Base-by-base conservation (phyloP, 2,888 invertebrate genomes). In the Trimorus sp. region DNA sequence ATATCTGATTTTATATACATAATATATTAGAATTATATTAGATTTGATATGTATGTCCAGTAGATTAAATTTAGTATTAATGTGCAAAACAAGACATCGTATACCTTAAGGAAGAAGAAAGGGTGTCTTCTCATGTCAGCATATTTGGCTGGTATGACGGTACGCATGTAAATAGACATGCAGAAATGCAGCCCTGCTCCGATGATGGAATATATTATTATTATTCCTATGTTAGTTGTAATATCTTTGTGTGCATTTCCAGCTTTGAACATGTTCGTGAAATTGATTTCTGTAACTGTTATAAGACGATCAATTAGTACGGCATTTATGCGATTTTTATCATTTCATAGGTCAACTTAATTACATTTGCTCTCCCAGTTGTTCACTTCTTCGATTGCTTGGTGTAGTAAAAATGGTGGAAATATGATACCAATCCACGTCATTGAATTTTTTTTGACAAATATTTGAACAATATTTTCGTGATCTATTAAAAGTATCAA, bases 111-210 rank as follows among this genome's bases (percentile, higher is more conserved):
- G 76, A 89, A 91, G 89, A 97, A 98, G 88, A 97, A 95, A 95
- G 97, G 98, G 37, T 95, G 95, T 81, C 94, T 94, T 0, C 96
- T 95, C 0, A 98, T 95, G 4, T 98, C n/a, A n/a, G n/a, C 98
- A 90, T 94, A 97, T 12, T 96, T 95, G 9, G 98, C 98, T 0
- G 98, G 98, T 82, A 95, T 93, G 9, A 98, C 94, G 84, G 96
- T 96, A 91, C 98, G 98, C 37, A 98, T 92, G 89, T 98, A 98
- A 84, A 98, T 92, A 0, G 98, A 95, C 48, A 98, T 90, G 2
- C 95, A 75, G 89, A 96, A 93, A 88, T 97, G 97, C 0, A 97
- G 62, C 0, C 95, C 68, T 8, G 94, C 92, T 88, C 96, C 96
- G 0, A 96, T 82, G n/a, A 95, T 88, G 86, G 98, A 91, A 93